phyloP scores from a whole-genome alignment of 2,797 vertebrate genomes.

The Spheniscus humboldti region DNA sequence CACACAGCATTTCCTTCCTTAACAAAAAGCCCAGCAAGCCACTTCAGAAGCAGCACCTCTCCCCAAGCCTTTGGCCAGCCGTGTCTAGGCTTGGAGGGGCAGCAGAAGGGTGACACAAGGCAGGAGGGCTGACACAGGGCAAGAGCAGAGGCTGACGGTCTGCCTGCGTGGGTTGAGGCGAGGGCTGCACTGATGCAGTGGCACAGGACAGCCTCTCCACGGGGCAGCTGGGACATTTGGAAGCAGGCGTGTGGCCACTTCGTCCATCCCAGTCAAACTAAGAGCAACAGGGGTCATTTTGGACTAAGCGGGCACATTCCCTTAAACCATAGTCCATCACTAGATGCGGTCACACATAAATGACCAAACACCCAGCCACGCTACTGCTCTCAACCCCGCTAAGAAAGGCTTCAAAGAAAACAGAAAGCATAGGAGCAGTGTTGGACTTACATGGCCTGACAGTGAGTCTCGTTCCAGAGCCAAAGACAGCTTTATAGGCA shows the following conservation, averaged over 20 bases:
- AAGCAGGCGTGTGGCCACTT: fast-evolving
- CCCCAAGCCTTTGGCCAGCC: neutral
- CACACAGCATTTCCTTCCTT: neutral
- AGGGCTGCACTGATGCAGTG: neutral
- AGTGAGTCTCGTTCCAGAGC: neutral
- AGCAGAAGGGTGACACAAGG: neutral
- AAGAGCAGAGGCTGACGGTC: no score
- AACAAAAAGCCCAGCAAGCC: neutral
- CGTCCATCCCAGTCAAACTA: fast-evolving
- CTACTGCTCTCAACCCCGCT: neutral
- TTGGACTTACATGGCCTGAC: neutral
- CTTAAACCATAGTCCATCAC: neutral
- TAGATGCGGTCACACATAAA: no score
- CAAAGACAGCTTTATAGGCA: fast-evolving
- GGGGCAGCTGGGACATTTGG: neutral
- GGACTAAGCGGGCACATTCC: neutral
- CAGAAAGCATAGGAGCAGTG: neutral
- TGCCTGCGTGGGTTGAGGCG: no score
- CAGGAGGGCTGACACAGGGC: no score
- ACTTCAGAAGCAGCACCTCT: neutral
- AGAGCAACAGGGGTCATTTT: neutral
- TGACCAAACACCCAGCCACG: fast-evolving
- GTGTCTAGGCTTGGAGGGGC: fast-evolving
- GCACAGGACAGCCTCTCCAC: neutral
- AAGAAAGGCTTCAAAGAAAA: neutral